Conservation (phyloP, 2,888 invertebrate genomes). For the Himalopsyche kuldschensis region DNA sequence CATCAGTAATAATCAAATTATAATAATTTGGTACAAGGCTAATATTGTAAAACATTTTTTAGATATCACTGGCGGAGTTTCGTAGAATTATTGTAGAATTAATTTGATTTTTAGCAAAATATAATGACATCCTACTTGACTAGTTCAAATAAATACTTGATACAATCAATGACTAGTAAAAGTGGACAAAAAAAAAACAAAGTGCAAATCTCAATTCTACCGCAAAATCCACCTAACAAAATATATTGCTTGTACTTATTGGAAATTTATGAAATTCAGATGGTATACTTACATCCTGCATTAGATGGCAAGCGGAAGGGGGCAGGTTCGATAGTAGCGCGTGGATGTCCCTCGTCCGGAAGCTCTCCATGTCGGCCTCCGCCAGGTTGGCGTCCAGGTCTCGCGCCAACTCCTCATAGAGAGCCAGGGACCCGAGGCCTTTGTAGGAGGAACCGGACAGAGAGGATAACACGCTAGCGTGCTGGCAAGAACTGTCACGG, state of each 20-base stretch:
- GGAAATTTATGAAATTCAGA: not conserved
- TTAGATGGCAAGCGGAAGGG: slow-evolving; percentile 50
- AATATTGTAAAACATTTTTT: no score
- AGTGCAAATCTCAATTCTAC: not conserved
- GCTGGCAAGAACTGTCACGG: slow-evolving; percentile 79
- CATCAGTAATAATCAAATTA: no score
- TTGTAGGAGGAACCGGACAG: slow-evolving; percentile 76
- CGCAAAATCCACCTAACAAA: no score
- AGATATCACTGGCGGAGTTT: no score
- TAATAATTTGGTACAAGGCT: no score
- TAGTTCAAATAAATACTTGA: not conserved
- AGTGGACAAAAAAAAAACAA: not conserved
- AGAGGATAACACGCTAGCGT: slow-evolving; percentile 78
- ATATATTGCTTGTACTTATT: not conserved
- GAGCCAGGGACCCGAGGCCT: slow-evolving; percentile 64
- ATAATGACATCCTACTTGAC: not conserved
- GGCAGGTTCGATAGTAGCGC: slow-evolving; percentile 79
- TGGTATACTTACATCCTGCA: slow-evolving; percentile 54
- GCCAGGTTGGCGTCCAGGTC: slow-evolving; percentile 92
- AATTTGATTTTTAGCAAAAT: not conserved
- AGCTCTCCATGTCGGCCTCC: slow-evolving; percentile 94
- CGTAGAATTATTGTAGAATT: not conserved
- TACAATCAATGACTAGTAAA: not conserved
- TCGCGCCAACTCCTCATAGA: slow-evolving; percentile 81
- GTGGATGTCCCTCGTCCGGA: slow-evolving; percentile 88